These are phyloP conservation scores for Triplophysa bombifrons DNA, from an alignment of 2,797 vertebrate genomes.

Conservation along the genomic window DNA sequence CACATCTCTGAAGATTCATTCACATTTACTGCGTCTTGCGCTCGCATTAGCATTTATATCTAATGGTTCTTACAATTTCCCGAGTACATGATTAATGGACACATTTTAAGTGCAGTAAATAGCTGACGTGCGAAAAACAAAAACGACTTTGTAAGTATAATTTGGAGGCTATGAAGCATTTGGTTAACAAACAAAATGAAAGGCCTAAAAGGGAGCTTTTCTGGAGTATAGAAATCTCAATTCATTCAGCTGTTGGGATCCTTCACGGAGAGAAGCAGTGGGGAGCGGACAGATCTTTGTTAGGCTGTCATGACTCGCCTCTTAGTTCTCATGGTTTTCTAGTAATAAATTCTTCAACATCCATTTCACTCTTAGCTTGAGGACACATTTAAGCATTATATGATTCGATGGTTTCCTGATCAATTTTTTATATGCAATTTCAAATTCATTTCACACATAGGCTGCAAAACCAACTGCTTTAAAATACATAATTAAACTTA, in stretches of 20 bases:
- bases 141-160: conserved; percentile 22
- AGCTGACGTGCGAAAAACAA: conserved; percentile 32
- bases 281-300: conserved; percentile 46
- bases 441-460: background rate
- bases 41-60: conserved; percentile 23
- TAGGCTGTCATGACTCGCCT: conserved; percentile 46
- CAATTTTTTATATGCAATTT: conserved; percentile 19
- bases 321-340: conserved; percentile 46
- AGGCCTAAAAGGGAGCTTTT: conserved; percentile 30
- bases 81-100: background rate
- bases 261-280: conserved; percentile 24
- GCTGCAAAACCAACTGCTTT: background rate
- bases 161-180: conserved; percentile 31
- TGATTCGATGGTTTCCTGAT: conserved; percentile 23
- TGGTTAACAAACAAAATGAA: conserved; percentile 40
- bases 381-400: conserved; percentile 25
- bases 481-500: conserved; percentile 1
- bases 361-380: conserved; percentile 32
- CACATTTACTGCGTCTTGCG: background rate
- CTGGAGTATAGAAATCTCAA: conserved; percentile 36
- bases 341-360: conserved; percentile 41
- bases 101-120: conserved; percentile 27
- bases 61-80: conserved; percentile 29
- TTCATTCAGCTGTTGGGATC: conserved; percentile 33
- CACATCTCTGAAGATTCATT: conserved; percentile 13